Conservation (phyloP, 2,113 vertebrate genomes). For the Notechis scutatus region DNA sequence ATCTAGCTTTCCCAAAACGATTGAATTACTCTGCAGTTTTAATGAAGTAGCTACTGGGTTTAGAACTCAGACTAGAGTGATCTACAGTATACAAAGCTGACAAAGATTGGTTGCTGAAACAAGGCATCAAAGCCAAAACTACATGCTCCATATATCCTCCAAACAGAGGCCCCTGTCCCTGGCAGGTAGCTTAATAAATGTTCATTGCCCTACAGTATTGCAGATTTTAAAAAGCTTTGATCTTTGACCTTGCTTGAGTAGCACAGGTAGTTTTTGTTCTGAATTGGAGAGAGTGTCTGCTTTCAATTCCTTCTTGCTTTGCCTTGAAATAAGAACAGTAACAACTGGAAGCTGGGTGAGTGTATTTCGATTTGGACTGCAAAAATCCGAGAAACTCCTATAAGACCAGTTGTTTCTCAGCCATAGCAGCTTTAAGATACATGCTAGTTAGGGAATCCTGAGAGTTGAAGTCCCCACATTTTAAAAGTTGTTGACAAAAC, state of each 20-base stretch:
- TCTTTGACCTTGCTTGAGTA: neutral
- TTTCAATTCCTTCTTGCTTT: neutral
- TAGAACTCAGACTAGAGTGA: conserved; percentile 2
- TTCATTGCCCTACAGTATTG: neutral
- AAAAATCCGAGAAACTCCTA: neutral
- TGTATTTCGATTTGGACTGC: neutral
- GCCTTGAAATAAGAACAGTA: neutral
- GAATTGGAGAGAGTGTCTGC: neutral
- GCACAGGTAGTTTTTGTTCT: neutral
- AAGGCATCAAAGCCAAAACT: neutral
- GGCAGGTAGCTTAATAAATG: rapidly evolving
- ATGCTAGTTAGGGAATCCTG: neutral
- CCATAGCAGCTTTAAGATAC: neutral
- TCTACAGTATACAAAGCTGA: neutral
- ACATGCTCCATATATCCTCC: neutral
- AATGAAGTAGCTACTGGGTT: conserved; percentile 19
- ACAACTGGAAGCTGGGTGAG: neutral
- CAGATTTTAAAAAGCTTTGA: neutral
- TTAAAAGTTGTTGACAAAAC: neutral
- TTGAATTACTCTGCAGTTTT: conserved; percentile 34
- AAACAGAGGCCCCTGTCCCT: rapidly evolving
- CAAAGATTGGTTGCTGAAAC: neutral
- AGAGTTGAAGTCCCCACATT: neutral
- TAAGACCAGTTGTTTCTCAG: neutral
- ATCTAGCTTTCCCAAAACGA: conserved; percentile 29